phyloP scores from a whole-genome alignment of 92 coral and sea anemone genomes.

The Desmophyllum pertusum region DNA sequence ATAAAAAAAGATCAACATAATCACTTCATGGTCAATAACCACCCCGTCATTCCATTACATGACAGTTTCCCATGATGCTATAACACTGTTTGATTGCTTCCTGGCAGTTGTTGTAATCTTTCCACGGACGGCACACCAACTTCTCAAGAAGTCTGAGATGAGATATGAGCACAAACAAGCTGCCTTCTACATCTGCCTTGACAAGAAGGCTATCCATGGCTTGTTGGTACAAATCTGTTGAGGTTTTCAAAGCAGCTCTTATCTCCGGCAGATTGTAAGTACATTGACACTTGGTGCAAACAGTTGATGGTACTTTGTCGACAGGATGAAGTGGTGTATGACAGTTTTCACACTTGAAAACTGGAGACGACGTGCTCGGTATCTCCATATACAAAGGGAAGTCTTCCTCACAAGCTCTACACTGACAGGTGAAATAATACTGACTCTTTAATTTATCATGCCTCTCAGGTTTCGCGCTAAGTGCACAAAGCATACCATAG shows the following conservation, averaged over 20 bases:
- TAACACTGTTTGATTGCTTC: conserved; percentile 95
- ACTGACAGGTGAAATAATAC: conserved; percentile 84
- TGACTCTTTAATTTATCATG: conserved; percentile 65
- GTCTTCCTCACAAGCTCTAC: conserved; percentile 75
- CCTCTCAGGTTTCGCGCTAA: conserved; percentile 72
- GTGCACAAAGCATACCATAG: conserved; percentile 91
- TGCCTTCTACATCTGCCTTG: conserved; percentile 67
- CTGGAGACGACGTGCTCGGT: conserved; percentile 39
- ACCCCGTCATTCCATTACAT: conserved; percentile 40
- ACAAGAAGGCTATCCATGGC: conserved; percentile 80
- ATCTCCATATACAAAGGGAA: conserved; percentile 85
- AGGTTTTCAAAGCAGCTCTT: conserved; percentile 54
- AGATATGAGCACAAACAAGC: conserved; percentile 70
- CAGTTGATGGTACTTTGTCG: neutral
- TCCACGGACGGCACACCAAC: conserved; percentile 86
- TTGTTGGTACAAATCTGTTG: conserved; percentile 58
- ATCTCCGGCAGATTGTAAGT: conserved; percentile 60
- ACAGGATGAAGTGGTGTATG: conserved; percentile 36
- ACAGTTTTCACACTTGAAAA: conserved; percentile 66
- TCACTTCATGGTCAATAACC: neutral
- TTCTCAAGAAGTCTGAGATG: conserved; percentile 81
- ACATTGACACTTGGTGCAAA: conserved; percentile 50
- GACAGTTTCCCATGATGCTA: conserved; percentile 82
- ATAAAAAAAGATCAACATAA: too few species aligned
- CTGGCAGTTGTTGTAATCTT: conserved; percentile 86